Conservation (phyloP, 2,888 invertebrate genomes). For the Mactromeris polynyma region DNA sequence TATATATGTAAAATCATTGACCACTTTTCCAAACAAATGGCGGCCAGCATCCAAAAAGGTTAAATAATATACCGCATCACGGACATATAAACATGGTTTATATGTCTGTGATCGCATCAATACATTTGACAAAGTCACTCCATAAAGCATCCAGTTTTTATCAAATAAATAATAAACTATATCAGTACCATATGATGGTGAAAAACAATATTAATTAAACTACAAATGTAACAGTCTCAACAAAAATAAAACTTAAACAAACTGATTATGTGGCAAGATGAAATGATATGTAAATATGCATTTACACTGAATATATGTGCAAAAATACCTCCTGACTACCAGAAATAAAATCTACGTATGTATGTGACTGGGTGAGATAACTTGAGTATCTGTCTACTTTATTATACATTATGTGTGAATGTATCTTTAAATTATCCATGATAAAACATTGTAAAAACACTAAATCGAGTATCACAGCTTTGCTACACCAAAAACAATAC, state of each 20-base stretch:
- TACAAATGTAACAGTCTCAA: background rate
- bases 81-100: no score
- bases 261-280: background rate
- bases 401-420: background rate
- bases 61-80: no score
- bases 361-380: background rate
- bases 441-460: background rate
- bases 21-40: no score
- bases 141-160: background rate
- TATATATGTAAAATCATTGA: no score
- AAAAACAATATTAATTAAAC: background rate
- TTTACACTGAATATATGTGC: background rate
- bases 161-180: no score
- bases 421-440: background rate
- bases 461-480: slow-evolving; percentile 1
- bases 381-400: background rate
- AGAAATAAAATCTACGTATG: background rate
- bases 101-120: no score
- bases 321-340: background rate
- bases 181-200: background rate
- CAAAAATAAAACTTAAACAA: slow-evolving; percentile 4
- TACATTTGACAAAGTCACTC: no score
- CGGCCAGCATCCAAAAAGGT: no score
- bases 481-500: background rate
- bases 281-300: background rate